Evolutionary conservation across 2,888 invertebrate genomes (phyloP), one percentile per base, ranked within the genome.

Genomic region (Scaptodrosophila latifasciaeformis): DNA sequence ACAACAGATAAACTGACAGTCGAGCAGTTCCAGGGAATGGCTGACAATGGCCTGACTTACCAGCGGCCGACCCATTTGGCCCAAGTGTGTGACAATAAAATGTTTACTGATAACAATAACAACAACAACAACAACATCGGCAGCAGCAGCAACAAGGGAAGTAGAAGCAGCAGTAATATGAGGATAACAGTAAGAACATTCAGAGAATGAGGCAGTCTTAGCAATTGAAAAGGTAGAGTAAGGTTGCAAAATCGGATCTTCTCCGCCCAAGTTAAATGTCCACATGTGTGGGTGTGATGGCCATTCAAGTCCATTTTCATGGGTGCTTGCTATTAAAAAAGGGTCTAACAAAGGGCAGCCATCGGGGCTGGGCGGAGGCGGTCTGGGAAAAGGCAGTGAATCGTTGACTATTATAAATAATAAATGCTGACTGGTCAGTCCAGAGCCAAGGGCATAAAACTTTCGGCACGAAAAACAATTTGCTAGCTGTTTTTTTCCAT

Each of bases 21-120:
- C 10, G 12, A n/a, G 31, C 31, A 31, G 31, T 12, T 10, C 31
- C 10, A 31, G 31, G 10, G 9, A 24, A 24, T 7, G 24, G 24
- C 24, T 24, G 24, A 24, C 24, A 7, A 24, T 7, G 24, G 24
- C 3, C 24, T n/a, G 24, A 7, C 24, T 42, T 43, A n/a, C 50
- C 43, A 21, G 30, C 29, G 29, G 46, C 52, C 64, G 66, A 67
- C 67, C 74, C 74, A 67, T 78, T 75, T 78, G 76, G 75, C 68
- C 68, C 78, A 70, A 78, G 78, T 70, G 75, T 75, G 69, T 81
- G 81, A 78, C 80, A 78, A 78, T 80, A 78, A 81, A 81, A 78
- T 75, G 75, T 78, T 78, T 78, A 75, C 70, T 72, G 80, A 78
- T 80, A 80, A 50, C 72, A 67, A 54, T 55, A 64, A 48, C 51